Percentiles rank a stretch among this genome's conserved stretches.
phyloP scores from a whole-genome alignment of 2,888 invertebrate species.

The Eupithecia pulchellata region DNA sequence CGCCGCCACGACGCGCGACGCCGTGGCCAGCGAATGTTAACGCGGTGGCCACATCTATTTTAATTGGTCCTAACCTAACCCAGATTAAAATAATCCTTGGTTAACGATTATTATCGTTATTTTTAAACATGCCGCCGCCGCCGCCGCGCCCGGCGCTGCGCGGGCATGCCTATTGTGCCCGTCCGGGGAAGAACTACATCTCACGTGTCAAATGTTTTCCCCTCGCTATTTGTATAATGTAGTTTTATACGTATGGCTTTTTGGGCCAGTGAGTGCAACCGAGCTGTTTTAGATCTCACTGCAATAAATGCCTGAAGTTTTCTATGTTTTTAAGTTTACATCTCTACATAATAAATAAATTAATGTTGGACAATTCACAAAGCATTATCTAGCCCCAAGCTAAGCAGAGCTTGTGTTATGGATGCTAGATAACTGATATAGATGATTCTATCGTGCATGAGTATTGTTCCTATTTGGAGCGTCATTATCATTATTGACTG shows the following conservation, averaged over 20 bases:
- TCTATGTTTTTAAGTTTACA: too few relatives aligned
- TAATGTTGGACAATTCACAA: too few relatives aligned
- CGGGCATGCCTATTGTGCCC: slow-evolving; percentile 39
- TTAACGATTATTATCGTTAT: slow-evolving; percentile 73
- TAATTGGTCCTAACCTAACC: slow-evolving; percentile 58
- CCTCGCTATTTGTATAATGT: slow-evolving; percentile 25
- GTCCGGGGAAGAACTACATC: slow-evolving; percentile 31
- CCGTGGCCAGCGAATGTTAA: slow-evolving; percentile 32
- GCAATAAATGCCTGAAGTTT: not conserved
- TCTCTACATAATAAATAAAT: too few relatives aligned
- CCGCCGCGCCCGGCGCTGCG: slow-evolving; percentile 26
- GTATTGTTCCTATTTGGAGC: not conserved
- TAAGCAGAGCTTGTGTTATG: too few relatives aligned
- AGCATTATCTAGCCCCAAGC: too few relatives aligned
- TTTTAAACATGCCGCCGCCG: slow-evolving; percentile 57
- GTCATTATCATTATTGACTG: not conserved
- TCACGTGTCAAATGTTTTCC: slow-evolving; percentile 25
- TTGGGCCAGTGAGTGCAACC: not conserved
- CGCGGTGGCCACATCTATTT: slow-evolving; percentile 56
- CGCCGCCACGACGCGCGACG: too few relatives aligned
- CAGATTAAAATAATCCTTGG: slow-evolving; percentile 64
- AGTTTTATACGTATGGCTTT: slow-evolving; percentile 13
- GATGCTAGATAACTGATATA: too few relatives aligned
- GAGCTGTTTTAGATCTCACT: not conserved
- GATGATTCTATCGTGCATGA: not conserved